Percentiles rank a stretch among this genome's conserved stretches.
phyloP scores from a whole-genome alignment of 2,797 vertebrate genomes.

The Sandelia bainsii region DNA sequence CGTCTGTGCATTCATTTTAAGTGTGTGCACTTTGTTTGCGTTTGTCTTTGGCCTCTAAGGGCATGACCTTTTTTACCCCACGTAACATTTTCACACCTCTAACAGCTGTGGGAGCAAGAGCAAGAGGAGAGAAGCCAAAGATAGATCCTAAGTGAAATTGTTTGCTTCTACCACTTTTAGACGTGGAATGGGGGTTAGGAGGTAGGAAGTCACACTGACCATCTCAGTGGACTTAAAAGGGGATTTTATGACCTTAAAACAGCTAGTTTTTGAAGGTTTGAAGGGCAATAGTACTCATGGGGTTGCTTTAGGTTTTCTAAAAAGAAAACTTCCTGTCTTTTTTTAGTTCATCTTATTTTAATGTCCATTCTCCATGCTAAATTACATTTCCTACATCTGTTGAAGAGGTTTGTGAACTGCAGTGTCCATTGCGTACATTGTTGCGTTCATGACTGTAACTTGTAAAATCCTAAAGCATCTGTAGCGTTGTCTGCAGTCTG shows the following conservation, averaged over 20 bases:
- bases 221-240: slow-evolving; percentile 15
- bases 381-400: too few relatives aligned
- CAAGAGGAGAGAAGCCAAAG: slow-evolving; percentile 20
- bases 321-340: not conserved
- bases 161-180: slow-evolving; percentile 66
- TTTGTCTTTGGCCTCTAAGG: slow-evolving; percentile 21
- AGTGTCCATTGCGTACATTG: too few relatives aligned
- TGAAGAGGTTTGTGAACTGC: too few relatives aligned
- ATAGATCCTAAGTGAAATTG: slow-evolving; percentile 58
- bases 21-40: slow-evolving; percentile 9
- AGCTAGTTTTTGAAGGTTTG: slow-evolving; percentile 19
- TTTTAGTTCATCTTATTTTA: too few relatives aligned
- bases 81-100: slow-evolving; percentile 59
- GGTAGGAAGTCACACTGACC: slow-evolving; percentile 16
- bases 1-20: slow-evolving; percentile 1
- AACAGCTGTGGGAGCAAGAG: slow-evolving; percentile 49
- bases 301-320: not conserved
- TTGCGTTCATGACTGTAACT: too few relatives aligned
- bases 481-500: too few relatives aligned
- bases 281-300: slow-evolving; percentile 6
- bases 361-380: too few relatives aligned
- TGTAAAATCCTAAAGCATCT: too few relatives aligned
- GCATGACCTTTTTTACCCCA: slow-evolving; percentile 22
- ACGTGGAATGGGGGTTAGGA: slow-evolving; percentile 53
- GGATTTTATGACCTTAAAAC: slow-evolving; percentile 25